Base-by-base conservation (phyloP, 2,888 invertebrate species). In the Phlogophora meticulosa region DNA sequence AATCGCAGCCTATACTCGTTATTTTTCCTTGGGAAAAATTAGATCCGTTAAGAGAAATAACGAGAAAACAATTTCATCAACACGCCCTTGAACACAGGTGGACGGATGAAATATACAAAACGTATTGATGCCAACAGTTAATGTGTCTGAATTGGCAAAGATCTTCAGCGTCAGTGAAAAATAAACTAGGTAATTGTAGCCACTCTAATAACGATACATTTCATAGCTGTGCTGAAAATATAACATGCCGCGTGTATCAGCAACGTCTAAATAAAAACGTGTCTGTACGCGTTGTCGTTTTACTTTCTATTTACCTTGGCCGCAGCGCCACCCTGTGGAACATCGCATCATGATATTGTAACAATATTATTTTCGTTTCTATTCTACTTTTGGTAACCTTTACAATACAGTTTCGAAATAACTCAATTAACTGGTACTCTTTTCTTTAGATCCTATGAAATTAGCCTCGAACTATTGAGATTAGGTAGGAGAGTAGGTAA, bases 321-420 rank as follows among this genome's bases (percentile, higher is more conserved):
- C 85, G 93, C 93, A 82, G 91, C 94, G 84, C 94, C 93, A 85
- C 95, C 95, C 96, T 95, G 95, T 90, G 94, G 89, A 93, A 83
- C 74, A 83, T 82, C 80, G 86, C 84, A 91, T 88, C 80, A 87
- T 78, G 85, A 84, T 86, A 82, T 87, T 85, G 83, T 87, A 85
- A 86, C 82, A 60, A 71, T 71, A 80, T 77, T 72, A 78, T 60
- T 76, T 64, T 62, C 53, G 24, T 61, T 62, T 70, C 66, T 80
- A 81, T 68, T 71, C 79, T 80, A 81, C 58, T 59, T 59, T 66
- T 51, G 56, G 53, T 7, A 55, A 28, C 40, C 43, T 73, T 15
- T 42, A 52, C 0, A 43, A 20, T 10, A 4, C 32, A 20, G 3
- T 49, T 49, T 9, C 49, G n/a, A n/a, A 42, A 13, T 20, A 17